These are phyloP conservation scores for Parnassius mnemosyne DNA, from an alignment of 2,888 invertebrate genomes.

Conservation along the genomic window DNA sequence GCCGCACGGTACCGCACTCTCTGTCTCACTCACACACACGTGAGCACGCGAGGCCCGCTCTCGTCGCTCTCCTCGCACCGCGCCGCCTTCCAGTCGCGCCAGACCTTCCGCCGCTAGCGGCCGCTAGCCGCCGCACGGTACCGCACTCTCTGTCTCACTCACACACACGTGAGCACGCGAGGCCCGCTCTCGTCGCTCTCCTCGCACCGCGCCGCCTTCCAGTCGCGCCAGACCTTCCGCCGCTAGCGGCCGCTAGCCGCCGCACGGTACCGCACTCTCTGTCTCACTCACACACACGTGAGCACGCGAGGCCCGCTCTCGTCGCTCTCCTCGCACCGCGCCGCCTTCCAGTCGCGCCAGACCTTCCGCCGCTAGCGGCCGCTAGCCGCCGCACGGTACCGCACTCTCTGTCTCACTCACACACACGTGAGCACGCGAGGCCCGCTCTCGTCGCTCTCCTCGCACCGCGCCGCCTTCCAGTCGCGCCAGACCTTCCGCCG, in stretches of 20 bases:
- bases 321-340: not conserved
- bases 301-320: slow-evolving; percentile 20
- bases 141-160: not conserved
- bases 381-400: no score
- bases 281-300: slow-evolving; percentile 7
- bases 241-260: slow-evolving; percentile 49
- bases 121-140: slow-evolving; percentile 39
- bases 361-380: no score
- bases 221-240: slow-evolving; percentile 50
- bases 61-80: slow-evolving; percentile 60
- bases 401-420: no score
- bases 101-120: slow-evolving; percentile 52
- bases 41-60: slow-evolving; percentile 78
- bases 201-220: slow-evolving; percentile 51
- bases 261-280: slow-evolving; percentile 33
- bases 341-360: slow-evolving; percentile 13
- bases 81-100: slow-evolving; percentile 58
- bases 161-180: slow-evolving; percentile 77
- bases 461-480: slow-evolving; percentile 61
- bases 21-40: slow-evolving; percentile 41
- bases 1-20: not conserved
- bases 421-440: no score
- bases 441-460: slow-evolving; percentile 42
- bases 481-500: slow-evolving; percentile 50
- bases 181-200: slow-evolving; percentile 65